Evolutionary conservation across 2,113 vertebrate species (phyloP).

Genomic region (Siphamia tubifer): DNA sequence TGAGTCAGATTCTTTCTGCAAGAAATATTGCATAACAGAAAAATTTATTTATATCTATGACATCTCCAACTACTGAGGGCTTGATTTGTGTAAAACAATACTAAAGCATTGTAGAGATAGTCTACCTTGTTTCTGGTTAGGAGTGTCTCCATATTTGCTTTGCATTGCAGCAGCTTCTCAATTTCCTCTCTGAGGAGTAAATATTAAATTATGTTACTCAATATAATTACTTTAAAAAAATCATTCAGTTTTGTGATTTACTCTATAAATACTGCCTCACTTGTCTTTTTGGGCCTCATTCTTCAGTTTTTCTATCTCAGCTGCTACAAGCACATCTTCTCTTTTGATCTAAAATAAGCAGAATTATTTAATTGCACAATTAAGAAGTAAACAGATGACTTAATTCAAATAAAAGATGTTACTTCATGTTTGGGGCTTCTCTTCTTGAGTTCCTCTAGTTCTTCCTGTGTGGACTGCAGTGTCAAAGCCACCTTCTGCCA

Average conservation of each 20-base stretch:
- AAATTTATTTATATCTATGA: background rate
- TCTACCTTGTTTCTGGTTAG: constrained; percentile 54
- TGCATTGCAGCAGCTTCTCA: constrained; percentile 38
- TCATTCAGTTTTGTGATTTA: background rate
- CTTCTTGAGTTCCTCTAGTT: constrained; percentile 60
- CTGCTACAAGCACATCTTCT: background rate
- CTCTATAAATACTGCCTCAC: constrained; percentile 34
- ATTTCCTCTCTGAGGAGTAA: constrained; percentile 40
- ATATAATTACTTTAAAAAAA: too few relatives aligned
- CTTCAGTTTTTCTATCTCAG: constrained; percentile 37
- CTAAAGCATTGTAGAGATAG: too few relatives aligned
- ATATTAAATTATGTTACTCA: background rate
- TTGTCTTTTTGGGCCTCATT: constrained; percentile 37
- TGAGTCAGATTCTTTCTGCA: constrained; percentile 43
- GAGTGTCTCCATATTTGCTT: constrained; percentile 21
- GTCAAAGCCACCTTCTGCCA: constrained; percentile 72
- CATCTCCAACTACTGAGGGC: too few relatives aligned
- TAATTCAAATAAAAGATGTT: background rate
- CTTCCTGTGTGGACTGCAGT: constrained; percentile 67
- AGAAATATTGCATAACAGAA: background rate
- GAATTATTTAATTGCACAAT: background rate
- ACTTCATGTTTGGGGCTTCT: constrained; percentile 37
- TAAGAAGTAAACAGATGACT: background rate
- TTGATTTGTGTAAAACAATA: too few relatives aligned
- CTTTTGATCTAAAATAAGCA: constrained; percentile 9